A percentile compares a stretch with the other conserved stretches of the same genome.
Conservation (phyloP, 2,888 invertebrate genomes). For the Phortica magna region DNA sequence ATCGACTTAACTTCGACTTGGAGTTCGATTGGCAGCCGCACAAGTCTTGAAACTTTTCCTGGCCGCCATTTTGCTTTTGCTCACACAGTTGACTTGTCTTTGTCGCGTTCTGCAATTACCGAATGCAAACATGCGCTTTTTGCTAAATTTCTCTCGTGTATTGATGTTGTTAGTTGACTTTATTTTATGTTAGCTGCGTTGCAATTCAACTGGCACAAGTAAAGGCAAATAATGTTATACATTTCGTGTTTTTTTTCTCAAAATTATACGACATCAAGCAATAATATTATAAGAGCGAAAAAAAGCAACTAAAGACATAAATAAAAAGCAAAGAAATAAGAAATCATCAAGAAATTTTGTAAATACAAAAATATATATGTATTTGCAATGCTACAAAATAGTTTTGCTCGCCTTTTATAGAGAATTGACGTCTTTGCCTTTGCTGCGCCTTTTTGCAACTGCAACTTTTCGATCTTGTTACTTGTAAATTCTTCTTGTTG, state of each 20-base stretch:
- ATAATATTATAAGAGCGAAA: not conserved
- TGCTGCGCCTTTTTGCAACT: not conserved
- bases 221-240: slow-evolving; percentile 1
- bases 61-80: not conserved
- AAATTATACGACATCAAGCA: not conserved
- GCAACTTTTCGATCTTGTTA: not conserved
- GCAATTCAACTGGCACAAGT: not conserved
- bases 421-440: not conserved
- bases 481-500: not conserved
- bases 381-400: slow-evolving; percentile 13
- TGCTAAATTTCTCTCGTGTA: slow-evolving; percentile 30
- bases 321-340: slow-evolving; percentile 7
- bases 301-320: too few relatives aligned
- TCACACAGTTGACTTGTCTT: not conserved
- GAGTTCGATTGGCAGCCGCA: not conserved
- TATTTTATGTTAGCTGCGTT: slow-evolving; percentile 20
- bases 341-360: slow-evolving; percentile 6
- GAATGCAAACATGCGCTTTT: slow-evolving; percentile 29
- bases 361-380: slow-evolving; percentile 14
- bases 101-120: slow-evolving; percentile 26
- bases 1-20: not conserved
- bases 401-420: slow-evolving; percentile 13
- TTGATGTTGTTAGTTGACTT: slow-evolving; percentile 31
- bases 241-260: not conserved
- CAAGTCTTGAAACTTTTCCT: not conserved